phyloP scores from a whole-genome alignment of 2,888 invertebrate genomes.

The Tinea trinotella region DNA sequence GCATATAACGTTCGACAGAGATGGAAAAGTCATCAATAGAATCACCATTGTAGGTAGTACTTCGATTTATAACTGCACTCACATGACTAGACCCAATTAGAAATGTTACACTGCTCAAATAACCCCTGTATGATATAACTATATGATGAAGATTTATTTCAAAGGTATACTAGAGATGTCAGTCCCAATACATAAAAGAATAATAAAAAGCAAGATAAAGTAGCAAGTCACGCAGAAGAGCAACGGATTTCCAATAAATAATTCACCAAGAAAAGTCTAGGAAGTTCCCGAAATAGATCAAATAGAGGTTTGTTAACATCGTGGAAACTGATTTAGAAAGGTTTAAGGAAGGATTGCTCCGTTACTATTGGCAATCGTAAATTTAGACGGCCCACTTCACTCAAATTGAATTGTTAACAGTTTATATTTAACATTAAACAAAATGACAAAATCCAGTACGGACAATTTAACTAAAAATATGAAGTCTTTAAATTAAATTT shows the following conservation, averaged over 20 bases:
- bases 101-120: no score
- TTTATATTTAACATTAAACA: neutral
- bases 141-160: no score
- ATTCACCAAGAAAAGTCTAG: neutral
- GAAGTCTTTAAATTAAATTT: no score
- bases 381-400: neutral
- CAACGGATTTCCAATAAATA: neutral
- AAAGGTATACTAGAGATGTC: no score
- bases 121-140: no score
- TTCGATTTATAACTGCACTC: no score
- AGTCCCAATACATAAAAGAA: no score
- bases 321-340: constrained; percentile 1
- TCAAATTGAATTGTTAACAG: neutral
- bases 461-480: neutral
- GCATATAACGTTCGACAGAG: neutral
- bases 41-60: no score
- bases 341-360: neutral
- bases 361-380: neutral
- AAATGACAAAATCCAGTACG: neutral
- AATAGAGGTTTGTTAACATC: neutral
- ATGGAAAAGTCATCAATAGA: neutral
- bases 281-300: neutral
- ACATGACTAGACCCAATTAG: no score
- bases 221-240: neutral
- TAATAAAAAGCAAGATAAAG: neutral